phyloP scores from a whole-genome alignment of 2,113 vertebrate genomes.

The Entelurus aequoreus region DNA sequence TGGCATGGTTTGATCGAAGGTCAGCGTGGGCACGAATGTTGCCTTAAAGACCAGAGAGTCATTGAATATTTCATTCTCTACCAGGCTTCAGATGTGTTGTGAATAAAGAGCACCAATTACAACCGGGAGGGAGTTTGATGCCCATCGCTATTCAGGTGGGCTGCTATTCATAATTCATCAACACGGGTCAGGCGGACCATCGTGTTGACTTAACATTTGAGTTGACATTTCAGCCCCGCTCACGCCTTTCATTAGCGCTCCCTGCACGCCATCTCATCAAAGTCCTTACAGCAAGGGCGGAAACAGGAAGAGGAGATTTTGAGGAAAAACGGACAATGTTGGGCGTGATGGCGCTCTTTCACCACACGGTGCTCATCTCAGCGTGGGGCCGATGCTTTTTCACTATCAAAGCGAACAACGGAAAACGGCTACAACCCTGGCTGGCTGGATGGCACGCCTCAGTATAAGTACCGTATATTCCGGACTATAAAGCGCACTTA shows the following conservation, averaged over 20 bases:
- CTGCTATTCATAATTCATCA: conserved; percentile 63
- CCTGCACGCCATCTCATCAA: conserved; percentile 59
- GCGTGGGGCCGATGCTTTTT: too few relatives aligned
- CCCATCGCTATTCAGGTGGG: conserved; percentile 50
- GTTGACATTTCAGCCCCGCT: conserved; percentile 66
- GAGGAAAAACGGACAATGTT: conserved; percentile 2
- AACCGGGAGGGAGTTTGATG: neutral
- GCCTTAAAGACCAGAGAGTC: conserved; percentile 19
- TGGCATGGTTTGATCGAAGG: conserved; percentile 32
- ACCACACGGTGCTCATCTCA: neutral
- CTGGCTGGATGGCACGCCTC: too few relatives aligned
- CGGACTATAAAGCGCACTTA: too few relatives aligned
- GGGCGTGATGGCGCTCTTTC: neutral
- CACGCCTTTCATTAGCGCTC: conserved; percentile 64
- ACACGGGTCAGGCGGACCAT: conserved; percentile 53
- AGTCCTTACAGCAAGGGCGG: conserved; percentile 24
- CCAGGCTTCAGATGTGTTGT: neutral
- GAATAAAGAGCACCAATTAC: conserved; percentile 1
- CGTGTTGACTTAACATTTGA: conserved; percentile 72
- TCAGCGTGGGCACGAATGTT: conserved; percentile 18
- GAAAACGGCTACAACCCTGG: too few relatives aligned
- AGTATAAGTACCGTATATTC: too few relatives aligned
- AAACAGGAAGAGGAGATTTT: conserved; percentile 3
- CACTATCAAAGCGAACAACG: too few relatives aligned
- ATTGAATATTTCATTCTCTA: conserved; percentile 26